phyloP scores from a whole-genome alignment of 2,797 vertebrate genomes.

The Xenopus petersii region DNA sequence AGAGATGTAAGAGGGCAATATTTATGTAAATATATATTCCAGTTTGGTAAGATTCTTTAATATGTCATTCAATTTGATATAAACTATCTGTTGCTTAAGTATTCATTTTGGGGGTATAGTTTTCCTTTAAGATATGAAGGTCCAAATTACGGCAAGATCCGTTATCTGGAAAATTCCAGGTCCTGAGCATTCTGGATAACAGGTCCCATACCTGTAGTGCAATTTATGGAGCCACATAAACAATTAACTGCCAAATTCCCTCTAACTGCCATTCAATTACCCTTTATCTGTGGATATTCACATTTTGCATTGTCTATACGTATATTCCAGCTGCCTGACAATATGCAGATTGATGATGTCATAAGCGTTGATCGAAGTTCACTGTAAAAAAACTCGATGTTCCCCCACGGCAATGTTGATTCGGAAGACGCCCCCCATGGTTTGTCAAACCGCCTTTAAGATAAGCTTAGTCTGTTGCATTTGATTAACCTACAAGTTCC shows the following conservation, averaged over 20 bases:
- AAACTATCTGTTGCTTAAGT: no score
- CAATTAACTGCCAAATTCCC: background rate
- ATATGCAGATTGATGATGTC: background rate
- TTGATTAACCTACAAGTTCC: constrained; percentile 71
- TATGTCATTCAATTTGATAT: no score
- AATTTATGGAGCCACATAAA: no score
- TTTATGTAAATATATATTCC: no score
- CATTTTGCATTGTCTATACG: background rate
- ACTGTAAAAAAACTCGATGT: background rate
- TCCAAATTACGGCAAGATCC: no score
- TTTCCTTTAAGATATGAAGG: no score
- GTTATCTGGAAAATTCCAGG: no score
- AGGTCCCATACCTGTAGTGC: no score
- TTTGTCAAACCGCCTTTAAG: constrained; percentile 42
- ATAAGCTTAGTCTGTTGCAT: constrained; percentile 70
- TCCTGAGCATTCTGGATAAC: no score
- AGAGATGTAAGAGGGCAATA: no score
- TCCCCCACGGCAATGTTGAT: background rate
- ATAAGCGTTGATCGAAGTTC: constrained; percentile 2
- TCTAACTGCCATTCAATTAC: background rate
- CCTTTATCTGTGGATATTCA: background rate
- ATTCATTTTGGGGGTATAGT: no score
- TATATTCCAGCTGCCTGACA: background rate
- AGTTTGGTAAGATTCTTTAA: no score
- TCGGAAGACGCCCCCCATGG: constrained; percentile 7